These are phyloP conservation scores for Cryptotis parvus DNA, from an alignment of 2,113 vertebrate species.

Conservation along the genomic window DNA sequence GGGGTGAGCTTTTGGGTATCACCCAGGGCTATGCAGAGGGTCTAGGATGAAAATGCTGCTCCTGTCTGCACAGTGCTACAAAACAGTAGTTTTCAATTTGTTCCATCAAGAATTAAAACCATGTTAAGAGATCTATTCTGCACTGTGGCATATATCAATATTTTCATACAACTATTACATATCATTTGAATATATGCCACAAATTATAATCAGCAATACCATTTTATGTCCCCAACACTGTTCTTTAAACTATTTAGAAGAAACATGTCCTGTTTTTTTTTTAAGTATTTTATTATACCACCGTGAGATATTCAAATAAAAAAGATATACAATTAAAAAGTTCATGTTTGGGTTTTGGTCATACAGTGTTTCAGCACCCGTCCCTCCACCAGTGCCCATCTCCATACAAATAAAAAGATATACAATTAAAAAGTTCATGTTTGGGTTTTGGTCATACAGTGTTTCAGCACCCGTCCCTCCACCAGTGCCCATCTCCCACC, in stretches of 20 bases:
- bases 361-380: too few species aligned
- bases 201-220: not conserved
- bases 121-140: not conserved
- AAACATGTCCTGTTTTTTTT: not conserved
- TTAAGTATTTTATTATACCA: too few species aligned
- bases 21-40: fast-evolving
- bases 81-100: not conserved
- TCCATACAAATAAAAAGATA: too few species aligned
- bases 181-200: not conserved
- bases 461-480: too few species aligned
- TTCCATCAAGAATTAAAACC: constrained; percentile 12
- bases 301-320: too few species aligned
- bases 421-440: too few species aligned
- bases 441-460: too few species aligned
- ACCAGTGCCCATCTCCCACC: too few species aligned
- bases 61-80: not conserved
- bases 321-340: too few species aligned
- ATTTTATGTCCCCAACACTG: not conserved
- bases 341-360: too few species aligned
- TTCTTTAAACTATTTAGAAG: not conserved
- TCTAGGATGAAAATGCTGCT: too few species aligned
- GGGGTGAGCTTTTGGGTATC: fast-evolving
- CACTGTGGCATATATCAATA: not conserved
- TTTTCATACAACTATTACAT: not conserved
- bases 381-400: too few species aligned